Evolutionary conservation across 2,888 invertebrate species (phyloP).

Genomic region (Cynaeus angustus): DNA sequence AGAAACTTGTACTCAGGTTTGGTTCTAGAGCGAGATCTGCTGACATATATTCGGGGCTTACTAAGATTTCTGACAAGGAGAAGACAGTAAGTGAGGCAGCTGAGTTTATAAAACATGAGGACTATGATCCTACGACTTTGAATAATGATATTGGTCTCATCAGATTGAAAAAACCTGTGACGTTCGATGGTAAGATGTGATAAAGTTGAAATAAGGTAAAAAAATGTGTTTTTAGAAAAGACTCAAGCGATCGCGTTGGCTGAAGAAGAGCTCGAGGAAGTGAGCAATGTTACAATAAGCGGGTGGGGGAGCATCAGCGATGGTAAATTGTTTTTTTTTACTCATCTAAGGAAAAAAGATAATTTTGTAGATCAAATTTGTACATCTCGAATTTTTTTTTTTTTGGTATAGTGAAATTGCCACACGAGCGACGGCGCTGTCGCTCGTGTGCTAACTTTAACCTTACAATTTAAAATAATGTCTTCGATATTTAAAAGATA

Average conservation of each 20-base stretch:
- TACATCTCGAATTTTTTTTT: too few relatives aligned
- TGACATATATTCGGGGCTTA: conserved; percentile 16
- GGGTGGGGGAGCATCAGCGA: conserved; percentile 30
- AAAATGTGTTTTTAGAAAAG: background rate
- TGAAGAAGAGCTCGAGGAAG: conserved; percentile 7
- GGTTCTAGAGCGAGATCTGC: conserved; percentile 10
- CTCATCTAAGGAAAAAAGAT: too few relatives aligned
- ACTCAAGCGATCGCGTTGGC: conserved; percentile 18
- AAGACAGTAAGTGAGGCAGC: conserved; percentile 10
- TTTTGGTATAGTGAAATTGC: too few relatives aligned
- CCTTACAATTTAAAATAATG: too few relatives aligned
- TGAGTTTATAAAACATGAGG: conserved; percentile 23
- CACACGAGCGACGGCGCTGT: too few relatives aligned
- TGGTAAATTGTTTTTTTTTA: conserved; percentile 11
- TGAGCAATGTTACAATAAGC: conserved; percentile 17
- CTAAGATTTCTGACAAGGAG: background rate
- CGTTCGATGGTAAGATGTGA: conserved; percentile 15
- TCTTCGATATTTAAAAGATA: too few relatives aligned
- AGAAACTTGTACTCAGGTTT: background rate
- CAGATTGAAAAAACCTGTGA: conserved; percentile 3
- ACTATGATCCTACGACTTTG: conserved; percentile 5
- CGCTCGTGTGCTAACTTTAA: too few relatives aligned
- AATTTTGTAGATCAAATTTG: too few relatives aligned
- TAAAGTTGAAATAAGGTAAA: background rate
- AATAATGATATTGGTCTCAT: conserved; percentile 33